Conservation (phyloP, 2,113 vertebrate species). For the Festucalex cinctus region DNA sequence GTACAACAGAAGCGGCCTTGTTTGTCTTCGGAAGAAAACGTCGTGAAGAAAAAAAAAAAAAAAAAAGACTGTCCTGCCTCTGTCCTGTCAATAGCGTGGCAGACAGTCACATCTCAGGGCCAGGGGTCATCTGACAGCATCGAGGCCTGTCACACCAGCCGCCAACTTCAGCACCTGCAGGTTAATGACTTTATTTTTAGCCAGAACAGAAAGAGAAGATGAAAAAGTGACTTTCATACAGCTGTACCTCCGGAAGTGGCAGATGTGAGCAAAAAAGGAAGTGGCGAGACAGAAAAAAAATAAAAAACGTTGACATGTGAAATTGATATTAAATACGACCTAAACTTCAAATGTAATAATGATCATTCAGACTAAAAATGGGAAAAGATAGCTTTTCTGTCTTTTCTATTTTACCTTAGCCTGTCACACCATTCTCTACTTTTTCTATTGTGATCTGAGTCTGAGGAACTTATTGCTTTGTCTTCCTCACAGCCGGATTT, state of each 20-base stretch:
- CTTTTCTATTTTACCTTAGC: conserved; percentile 11
- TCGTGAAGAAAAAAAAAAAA: conserved; percentile 60
- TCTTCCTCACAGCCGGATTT: conserved; percentile 42
- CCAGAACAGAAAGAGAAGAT: conserved; percentile 55
- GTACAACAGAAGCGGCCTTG: conserved; percentile 78
- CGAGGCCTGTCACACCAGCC: conserved; percentile 71
- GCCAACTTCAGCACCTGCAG: conserved; percentile 79
- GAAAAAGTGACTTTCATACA: conserved; percentile 58
- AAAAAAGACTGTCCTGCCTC: conserved; percentile 78
- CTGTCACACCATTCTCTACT: conserved; percentile 37
- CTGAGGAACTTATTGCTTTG: conserved; percentile 41
- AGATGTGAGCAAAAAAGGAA: conserved; percentile 42
- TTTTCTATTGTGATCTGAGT: conserved; percentile 40
- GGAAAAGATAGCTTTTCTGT: background rate
- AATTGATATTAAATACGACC: conserved; percentile 9
- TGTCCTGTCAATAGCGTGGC: conserved; percentile 74
- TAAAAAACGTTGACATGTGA: conserved; percentile 18
- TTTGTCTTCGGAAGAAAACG: conserved; percentile 75
- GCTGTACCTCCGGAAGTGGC: conserved; percentile 58
- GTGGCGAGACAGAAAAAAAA: conserved; percentile 22
- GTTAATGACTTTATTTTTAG: conserved; percentile 87
- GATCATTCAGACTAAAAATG: background rate
- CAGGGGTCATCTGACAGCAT: conserved; percentile 60
- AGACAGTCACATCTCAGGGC: conserved; percentile 61
- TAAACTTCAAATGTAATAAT: conserved; percentile 1